Evolutionary conservation across 2,797 vertebrate genomes (phyloP).

Genomic region (Aselliscus stoliczkanus): DNA sequence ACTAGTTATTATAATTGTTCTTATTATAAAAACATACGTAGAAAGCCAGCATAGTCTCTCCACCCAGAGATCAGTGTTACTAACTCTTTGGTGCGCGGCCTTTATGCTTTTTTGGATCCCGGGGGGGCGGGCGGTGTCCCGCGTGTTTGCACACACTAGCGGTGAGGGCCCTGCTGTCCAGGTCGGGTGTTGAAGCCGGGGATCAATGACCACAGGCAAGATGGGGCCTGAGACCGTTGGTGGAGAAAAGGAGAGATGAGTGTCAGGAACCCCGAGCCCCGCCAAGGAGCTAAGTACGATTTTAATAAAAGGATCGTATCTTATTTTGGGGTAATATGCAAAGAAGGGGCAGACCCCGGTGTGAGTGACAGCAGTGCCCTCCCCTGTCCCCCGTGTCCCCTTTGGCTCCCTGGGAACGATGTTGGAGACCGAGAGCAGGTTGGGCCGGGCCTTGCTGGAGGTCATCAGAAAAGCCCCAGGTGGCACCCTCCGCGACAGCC

Average conservation of each 20-base stretch:
- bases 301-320: not conserved
- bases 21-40: not conserved
- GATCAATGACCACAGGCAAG: not conserved
- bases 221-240: accelerated
- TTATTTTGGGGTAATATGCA: not conserved
- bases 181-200: too few species aligned
- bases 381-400: accelerated
- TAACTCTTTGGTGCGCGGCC: accelerated
- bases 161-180: accelerated
- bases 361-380: not conserved
- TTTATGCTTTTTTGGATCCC: accelerated
- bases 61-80: not conserved
- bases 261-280: not conserved
- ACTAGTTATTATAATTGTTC: not conserved
- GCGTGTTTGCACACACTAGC: accelerated
- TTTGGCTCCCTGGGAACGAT: not conserved
- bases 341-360: not conserved
- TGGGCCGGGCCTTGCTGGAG: not conserved
- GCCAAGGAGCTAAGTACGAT: too few species aligned
- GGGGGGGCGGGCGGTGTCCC: accelerated
- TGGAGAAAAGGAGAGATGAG: not conserved
- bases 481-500: too few species aligned
- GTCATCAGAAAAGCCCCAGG: accelerated
- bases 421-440: not conserved
- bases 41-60: not conserved